Evolutionary conservation across 1,140 invertebrate genomes (phyloP), one percentile per base, ranked within the genome.

Genomic region (Lerema accius): DNA sequence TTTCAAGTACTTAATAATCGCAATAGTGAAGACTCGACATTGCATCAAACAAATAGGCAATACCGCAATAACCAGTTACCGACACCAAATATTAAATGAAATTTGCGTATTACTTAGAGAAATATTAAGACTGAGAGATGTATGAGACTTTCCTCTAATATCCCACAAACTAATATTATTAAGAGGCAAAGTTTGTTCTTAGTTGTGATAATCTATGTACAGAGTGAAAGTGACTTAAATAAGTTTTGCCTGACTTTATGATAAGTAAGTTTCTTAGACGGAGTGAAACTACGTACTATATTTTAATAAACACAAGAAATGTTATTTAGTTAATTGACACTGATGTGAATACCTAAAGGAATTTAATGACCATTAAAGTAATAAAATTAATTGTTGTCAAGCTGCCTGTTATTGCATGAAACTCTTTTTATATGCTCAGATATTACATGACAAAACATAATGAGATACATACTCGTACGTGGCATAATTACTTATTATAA

Each of bases 181-280:
- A 37, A 50, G 48, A 17, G 28, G 37, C 28, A 37, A 50, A 50
- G 28, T 50, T 50, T 37, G 48, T 35, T 50, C 46, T 37, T 19
- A 50, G 48, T 50, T 50, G 28, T 10, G 48, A 50, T 50, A 50
- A 50, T 50, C 48, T 50, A 37, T 37, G 28, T 14, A 6, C 37
- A 37, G 15, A 50, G 35, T 19, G 28, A 50, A 50, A 50, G 48
- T 32, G 26, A 15, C 48, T 37, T 50, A 50, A 3, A 13, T 26
- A 46, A 26, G 19, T 46, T 46, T 46, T 13, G 19, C 1, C 26
- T 0, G 19, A 46, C 26, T 17, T 46, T 46, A 26, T 46, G 45
- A 46, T 46, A 26, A 17, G 45, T 45, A 23, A 45, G 42, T 46
- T 7, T 32, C 6, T 9, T 32, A 7, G 1, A 7, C 28, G 7